These are phyloP conservation scores for Lophius piscatorius DNA, from an alignment of 2,113 vertebrate genomes.

Conservation along the genomic window DNA sequence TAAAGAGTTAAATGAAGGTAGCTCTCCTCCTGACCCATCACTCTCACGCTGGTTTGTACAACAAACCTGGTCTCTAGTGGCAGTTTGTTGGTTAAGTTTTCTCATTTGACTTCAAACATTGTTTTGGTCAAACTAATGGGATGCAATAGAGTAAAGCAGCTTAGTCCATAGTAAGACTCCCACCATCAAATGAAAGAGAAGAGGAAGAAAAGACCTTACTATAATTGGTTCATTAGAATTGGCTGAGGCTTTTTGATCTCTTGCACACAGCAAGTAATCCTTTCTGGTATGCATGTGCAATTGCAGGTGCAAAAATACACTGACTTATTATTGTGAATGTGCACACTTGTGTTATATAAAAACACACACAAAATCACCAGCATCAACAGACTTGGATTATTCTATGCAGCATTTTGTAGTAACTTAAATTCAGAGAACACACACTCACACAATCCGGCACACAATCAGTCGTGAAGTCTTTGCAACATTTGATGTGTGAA, in stretches of 20 bases:
- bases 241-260: constrained; percentile 47
- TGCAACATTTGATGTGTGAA: constrained; percentile 42
- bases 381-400: constrained; percentile 51
- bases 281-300: constrained; percentile 13
- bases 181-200: constrained; percentile 50
- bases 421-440: constrained; percentile 25
- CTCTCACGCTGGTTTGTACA: not conserved
- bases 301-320: constrained; percentile 4
- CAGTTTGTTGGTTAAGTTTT: constrained; percentile 17
- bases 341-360: not conserved
- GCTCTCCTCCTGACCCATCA: not conserved
- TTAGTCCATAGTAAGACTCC: constrained; percentile 52
- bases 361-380: constrained; percentile 10
- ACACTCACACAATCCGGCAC: constrained; percentile 14
- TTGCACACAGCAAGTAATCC: constrained; percentile 52
- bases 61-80: not conserved
- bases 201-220: constrained; percentile 52
- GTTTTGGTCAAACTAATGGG: constrained; percentile 64
- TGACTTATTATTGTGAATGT: constrained; percentile 10
- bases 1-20: not conserved
- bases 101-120: constrained; percentile 56
- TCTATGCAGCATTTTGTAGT: constrained; percentile 36
- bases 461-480: constrained; percentile 21
- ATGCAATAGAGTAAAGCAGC: constrained; percentile 63
- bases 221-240: constrained; percentile 70